Percentiles rank a stretch among this genome's conserved stretches.
Conservation (phyloP, 2,888 invertebrate species). For the Mesorhabditis spiculigera region DNA sequence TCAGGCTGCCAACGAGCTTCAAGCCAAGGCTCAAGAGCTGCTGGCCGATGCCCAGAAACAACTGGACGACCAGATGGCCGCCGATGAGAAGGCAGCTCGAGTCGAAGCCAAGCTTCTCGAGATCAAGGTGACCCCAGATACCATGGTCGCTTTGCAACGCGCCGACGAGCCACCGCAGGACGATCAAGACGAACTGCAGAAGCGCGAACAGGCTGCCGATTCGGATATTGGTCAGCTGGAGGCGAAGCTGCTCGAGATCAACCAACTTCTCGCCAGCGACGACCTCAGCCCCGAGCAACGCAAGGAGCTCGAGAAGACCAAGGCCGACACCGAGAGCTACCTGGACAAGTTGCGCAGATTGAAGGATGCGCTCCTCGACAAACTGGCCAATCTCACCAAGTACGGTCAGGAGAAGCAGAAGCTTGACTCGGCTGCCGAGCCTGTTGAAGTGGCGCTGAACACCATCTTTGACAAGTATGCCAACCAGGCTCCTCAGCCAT, state of each 20-base stretch:
- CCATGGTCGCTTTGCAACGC: neutral
- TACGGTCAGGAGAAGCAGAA: constrained; percentile 8
- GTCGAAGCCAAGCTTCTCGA: constrained; percentile 15
- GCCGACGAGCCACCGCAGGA: neutral
- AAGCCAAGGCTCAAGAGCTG: neutral
- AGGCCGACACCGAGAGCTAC: constrained; percentile 8
- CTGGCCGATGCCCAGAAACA: neutral
- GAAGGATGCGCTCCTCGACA: constrained; percentile 2
- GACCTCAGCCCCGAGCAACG: constrained; percentile 1
- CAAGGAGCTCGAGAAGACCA: constrained; percentile 12
- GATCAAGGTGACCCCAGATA: constrained; percentile 11
- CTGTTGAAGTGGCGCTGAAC: constrained; percentile 7
- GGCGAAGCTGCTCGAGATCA: constrained; percentile 2
- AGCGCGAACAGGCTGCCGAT: constrained; percentile 8
- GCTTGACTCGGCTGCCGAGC: constrained; percentile 11
- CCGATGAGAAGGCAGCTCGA: constrained; percentile 3
- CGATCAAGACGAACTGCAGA: neutral
- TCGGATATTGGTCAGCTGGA: constrained; percentile 8
- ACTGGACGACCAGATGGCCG: neutral
- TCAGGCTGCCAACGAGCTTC: neutral
- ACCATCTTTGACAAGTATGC: neutral
- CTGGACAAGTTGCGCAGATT: neutral
- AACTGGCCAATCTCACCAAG: constrained; percentile 2
- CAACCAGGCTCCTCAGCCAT: constrained; percentile 3
- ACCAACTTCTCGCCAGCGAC: constrained; percentile 8